These are phyloP conservation scores for Lindbergichthys nudifrons DNA, from an alignment of 2,797 vertebrate species.

Conservation along the genomic window DNA sequence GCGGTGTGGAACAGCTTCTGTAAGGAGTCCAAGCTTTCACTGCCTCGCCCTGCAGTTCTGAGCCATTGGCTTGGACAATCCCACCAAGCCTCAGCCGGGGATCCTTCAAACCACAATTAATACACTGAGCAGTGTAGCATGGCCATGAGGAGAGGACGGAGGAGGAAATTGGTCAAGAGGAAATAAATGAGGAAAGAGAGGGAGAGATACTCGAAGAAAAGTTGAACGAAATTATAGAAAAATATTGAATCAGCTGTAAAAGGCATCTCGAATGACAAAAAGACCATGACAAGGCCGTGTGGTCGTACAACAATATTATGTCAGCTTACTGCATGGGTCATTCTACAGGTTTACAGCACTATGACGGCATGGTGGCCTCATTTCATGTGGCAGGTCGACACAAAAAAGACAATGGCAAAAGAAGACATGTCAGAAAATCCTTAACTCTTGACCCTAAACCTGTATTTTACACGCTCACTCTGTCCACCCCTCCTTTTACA, in stretches of 20 bases:
- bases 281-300: background rate
- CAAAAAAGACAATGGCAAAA: slow-evolving; percentile 27
- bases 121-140: slow-evolving; percentile 68
- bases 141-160: slow-evolving; percentile 40
- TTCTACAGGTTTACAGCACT: background rate
- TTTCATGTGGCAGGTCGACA: slow-evolving; percentile 25
- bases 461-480: slow-evolving; percentile 4
- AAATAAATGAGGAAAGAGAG: slow-evolving; percentile 50
- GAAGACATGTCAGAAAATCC: slow-evolving; percentile 45
- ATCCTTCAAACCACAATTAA: slow-evolving; percentile 78
- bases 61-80: slow-evolving; percentile 73
- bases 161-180: slow-evolving; percentile 38
- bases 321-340: slow-evolving; percentile 10
- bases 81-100: slow-evolving; percentile 66
- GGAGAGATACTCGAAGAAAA: slow-evolving; percentile 25
- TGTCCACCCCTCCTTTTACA: background rate
- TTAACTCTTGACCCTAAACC: slow-evolving; percentile 37
- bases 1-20: slow-evolving; percentile 58
- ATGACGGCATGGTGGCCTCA: background rate
- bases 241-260: slow-evolving; percentile 11
- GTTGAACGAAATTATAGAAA: slow-evolving; percentile 15
- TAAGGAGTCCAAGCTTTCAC: slow-evolving; percentile 58
- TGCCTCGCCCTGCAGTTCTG: slow-evolving; percentile 65
- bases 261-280: background rate
- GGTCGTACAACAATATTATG: slow-evolving; percentile 6